phyloP scores from a whole-genome alignment of 2,888 invertebrate genomes.

The Icerya purchasi region DNA sequence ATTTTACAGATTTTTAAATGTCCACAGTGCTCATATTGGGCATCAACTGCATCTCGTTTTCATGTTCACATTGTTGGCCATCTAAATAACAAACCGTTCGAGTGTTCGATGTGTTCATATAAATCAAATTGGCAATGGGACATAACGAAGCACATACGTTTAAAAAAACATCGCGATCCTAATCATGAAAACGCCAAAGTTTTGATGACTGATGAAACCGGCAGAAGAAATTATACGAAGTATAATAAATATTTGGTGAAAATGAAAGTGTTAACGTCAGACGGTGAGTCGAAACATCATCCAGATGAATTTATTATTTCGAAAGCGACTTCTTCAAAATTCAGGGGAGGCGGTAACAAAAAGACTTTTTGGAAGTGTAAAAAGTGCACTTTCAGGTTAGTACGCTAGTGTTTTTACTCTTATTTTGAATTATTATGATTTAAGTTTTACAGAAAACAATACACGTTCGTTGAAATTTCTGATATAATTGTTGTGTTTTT shows the following conservation, averaged over 20 bases:
- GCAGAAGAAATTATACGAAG: constrained; percentile 73
- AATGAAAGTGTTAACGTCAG: constrained; percentile 29
- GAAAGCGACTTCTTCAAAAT: constrained; percentile 11
- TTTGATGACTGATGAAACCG: constrained; percentile 76
- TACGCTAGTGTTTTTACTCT: no score
- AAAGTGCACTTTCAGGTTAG: constrained; percentile 67
- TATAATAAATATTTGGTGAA: constrained; percentile 72
- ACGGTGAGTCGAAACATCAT: no score
- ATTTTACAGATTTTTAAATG: constrained; percentile 53
- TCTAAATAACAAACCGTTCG: constrained; percentile 79
- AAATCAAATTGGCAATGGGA: constrained; percentile 95
- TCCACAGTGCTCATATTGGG: constrained; percentile 80
- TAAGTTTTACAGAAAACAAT: no score
- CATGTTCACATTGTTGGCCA: constrained; percentile 87
- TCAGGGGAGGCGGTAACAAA: constrained; percentile 32
- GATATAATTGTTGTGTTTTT: constrained; percentile 22
- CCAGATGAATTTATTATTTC: constrained; percentile 5
- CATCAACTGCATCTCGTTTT: constrained; percentile 75
- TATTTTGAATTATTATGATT: no score
- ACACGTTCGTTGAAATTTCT: no score
- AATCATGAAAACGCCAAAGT: constrained; percentile 62
- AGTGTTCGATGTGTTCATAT: constrained; percentile 82
- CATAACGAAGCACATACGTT: constrained; percentile 81
- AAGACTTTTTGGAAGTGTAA: constrained; percentile 73
- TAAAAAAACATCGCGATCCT: constrained; percentile 66